phyloP scores from a whole-genome alignment of 2,797 vertebrate genomes.

The Gymnothorax javanicus region DNA sequence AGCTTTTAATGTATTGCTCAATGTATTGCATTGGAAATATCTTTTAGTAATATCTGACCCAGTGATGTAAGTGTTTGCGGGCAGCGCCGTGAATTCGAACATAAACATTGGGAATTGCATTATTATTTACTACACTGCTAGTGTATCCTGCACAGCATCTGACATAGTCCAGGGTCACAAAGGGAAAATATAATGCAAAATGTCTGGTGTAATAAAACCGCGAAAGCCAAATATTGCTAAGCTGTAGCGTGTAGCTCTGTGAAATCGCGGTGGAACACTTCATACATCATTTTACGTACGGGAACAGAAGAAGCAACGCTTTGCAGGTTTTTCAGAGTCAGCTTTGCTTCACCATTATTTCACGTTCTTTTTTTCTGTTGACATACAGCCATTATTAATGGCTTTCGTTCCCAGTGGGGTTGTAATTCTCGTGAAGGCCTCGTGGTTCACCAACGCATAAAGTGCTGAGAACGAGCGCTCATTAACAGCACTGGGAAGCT shows the following conservation, averaged over 20 bases:
- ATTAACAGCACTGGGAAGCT: slow-evolving; percentile 19
- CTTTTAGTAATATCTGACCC: background rate
- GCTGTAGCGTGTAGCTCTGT: background rate
- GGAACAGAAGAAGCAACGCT: background rate
- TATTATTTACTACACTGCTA: background rate
- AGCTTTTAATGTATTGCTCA: background rate
- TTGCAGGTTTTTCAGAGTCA: background rate
- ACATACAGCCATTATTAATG: slow-evolving; percentile 14
- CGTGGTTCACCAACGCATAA: slow-evolving; percentile 21
- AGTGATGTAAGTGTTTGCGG: background rate
- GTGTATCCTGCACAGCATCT: background rate
- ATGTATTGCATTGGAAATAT: background rate
- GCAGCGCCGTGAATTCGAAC: background rate
- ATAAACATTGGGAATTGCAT: background rate
- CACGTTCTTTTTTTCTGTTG: background rate
- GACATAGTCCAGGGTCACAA: background rate
- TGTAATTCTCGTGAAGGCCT: slow-evolving; percentile 13
- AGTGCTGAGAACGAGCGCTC: background rate
- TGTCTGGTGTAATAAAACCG: background rate
- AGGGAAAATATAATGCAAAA: background rate
- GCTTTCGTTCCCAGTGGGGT: background rate
- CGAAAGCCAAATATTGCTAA: background rate
- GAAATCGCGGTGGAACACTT: background rate
- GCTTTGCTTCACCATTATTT: background rate
- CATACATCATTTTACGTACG: background rate